Evolutionary conservation across 2,797 vertebrate genomes (phyloP), one percentile per base, ranked within the genome.

Genomic region (Eulemur albifrons): DNA sequence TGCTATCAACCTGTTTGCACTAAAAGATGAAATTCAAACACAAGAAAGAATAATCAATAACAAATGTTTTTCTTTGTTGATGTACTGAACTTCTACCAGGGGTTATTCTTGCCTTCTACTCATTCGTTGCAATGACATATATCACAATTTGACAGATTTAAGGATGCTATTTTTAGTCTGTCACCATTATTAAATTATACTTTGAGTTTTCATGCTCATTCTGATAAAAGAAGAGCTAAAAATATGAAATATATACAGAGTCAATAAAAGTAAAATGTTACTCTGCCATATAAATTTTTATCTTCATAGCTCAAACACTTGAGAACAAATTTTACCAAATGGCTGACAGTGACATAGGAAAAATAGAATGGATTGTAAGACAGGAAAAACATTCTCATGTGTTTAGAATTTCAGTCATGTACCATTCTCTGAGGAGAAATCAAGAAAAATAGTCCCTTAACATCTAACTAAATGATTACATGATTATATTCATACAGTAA

Each of bases 1-100:
- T 73, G 43, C 79, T 83, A 12, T 95, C 88, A 96, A 3, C 21
- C 57, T 77, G 0, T 73, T 94, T 86, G 95, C 17, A 48, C 81
- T 86, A 90, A 93, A 77, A 97, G 59, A 72, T 98, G 90, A 81
- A 94, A 12, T 75, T 94, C 43, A 92, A 92, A 80, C 38, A 93
- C 92, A 59, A 93, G 5, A 95, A 93, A 76, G 27, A 63, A 30
- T 73, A 77, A 61, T 50, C 70, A 67, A 21, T 65, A 59, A 86
- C 77, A 97, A 93, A 83, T 89, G 59, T 72, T 88, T 96, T 94
- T 73, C 43, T 95, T 94, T 96, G 76, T 86, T 92, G 48, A 45
- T 32, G 27, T 52, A n/a, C 5, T 72, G 8, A 21, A 73, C 89
- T 94, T 93, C 52, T 50, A 40, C 69, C 17, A 0, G 92, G 38